Base-by-base conservation (phyloP, 2,888 invertebrate species). In the Stictocephala bisonia region DNA sequence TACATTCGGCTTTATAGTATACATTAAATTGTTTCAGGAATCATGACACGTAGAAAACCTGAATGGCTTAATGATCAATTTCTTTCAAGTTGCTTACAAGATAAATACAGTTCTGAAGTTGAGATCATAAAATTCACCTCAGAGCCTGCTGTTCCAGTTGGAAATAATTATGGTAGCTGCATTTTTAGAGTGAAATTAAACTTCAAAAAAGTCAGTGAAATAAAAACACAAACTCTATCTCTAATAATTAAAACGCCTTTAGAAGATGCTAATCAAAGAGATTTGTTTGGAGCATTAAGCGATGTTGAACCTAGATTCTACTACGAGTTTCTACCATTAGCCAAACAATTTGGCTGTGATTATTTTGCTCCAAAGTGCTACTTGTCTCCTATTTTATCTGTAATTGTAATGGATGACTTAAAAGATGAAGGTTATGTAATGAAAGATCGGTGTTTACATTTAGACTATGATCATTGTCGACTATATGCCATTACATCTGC, bases 391-490 rank as follows among this genome's bases (percentile, higher is more conserved):
- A 18, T 6, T 7, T 15, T 29, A 11, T 13, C 15, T 1, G 29
- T 13, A 13, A 26, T 67, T 15, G 18, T 67, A 1, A 13, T 67
- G 7, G 67, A 67, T 26, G 67, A 67, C 13, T 27, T 67, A 18
- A 67, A 50, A 27, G 50, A 48, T 3, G 6, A 2, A 24, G 67
- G 50, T 11, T 67, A 26, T 67, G 18, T 48, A 18, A 67, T 48
- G 48, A 29, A 11, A 15, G 50, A 50, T 18, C 44, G 18, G 13
- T 6, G 6, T 1, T 27, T 48, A 26, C 24, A n/a, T 7, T 20
- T 67, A 18, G 67, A 67, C 13, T 48, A 15, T 3, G 67, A 67
- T n/a, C 67, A 67, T 48, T 26, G 67, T 18, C 27, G 50, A 11
- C 27, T 67, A 9, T 44, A 48, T 7, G 3, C 48, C 15, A 24